These are phyloP conservation scores for Sylvilagus bachmani DNA, from an alignment of 2,113 vertebrate species.

Conservation along the genomic window DNA sequence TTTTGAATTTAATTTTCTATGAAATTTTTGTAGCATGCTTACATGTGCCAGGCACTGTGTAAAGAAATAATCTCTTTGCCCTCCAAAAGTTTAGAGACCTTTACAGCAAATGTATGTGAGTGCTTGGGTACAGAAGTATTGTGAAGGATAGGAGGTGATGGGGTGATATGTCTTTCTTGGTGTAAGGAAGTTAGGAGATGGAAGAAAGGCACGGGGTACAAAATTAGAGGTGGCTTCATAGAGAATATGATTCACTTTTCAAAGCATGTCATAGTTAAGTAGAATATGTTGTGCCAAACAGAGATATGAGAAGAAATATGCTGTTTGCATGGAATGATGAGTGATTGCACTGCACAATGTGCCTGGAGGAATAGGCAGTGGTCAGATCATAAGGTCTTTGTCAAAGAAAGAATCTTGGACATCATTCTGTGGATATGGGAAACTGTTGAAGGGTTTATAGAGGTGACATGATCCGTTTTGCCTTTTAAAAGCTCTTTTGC, in stretches of 20 bases:
- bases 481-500: conserved; percentile 30
- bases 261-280: background rate
- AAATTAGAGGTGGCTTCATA: background rate
- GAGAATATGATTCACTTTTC: conserved; percentile 1
- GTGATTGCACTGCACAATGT: background rate
- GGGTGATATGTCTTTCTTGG: background rate
- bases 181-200: background rate
- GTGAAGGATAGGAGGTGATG: background rate
- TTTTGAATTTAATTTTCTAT: too few species aligned
- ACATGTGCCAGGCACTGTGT: background rate
- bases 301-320: background rate
- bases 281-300: background rate
- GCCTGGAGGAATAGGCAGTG: background rate
- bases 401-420: background rate
- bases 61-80: background rate
- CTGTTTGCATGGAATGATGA: background rate
- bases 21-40: too few species aligned
- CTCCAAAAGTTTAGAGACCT: conserved; percentile 8
- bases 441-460: background rate
- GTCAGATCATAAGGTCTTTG: background rate
- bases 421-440: conserved; percentile 23
- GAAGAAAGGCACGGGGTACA: background rate
- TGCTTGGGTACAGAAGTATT: too few species aligned
- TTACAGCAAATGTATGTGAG: too few species aligned
- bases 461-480: background rate